phyloP scores from a whole-genome alignment of 2,888 invertebrate species.

The Epiperipatus broadwayi region DNA sequence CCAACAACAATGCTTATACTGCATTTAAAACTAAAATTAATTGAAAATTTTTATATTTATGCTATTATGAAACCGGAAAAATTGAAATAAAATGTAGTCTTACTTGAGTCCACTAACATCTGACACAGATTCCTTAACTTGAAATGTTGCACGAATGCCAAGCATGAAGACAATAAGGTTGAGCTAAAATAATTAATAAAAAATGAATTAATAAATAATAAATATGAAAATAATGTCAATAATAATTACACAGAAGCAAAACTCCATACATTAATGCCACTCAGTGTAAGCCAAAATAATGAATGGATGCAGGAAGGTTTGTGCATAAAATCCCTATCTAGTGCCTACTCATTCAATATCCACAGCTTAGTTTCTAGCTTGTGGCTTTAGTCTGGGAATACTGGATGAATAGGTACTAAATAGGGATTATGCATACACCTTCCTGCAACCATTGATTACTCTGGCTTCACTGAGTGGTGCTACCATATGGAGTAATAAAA shows the following conservation, averaged over 20 bases:
- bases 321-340: too few relatives aligned
- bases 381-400: too few relatives aligned
- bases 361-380: too few relatives aligned
- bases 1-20: slow-evolving; percentile 1
- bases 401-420: too few relatives aligned
- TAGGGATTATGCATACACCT: too few relatives aligned
- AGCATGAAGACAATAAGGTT: slow-evolving; percentile 61
- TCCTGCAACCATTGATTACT: too few relatives aligned
- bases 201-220: not conserved
- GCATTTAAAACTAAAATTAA: slow-evolving; percentile 7
- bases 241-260: slow-evolving; percentile 13
- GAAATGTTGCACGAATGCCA: slow-evolving; percentile 73
- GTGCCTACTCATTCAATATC: too few relatives aligned
- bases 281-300: too few relatives aligned
- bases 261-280: too few relatives aligned
- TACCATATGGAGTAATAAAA: too few relatives aligned
- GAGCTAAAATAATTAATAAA: slow-evolving; percentile 20
- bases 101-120: slow-evolving; percentile 62
- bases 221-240: slow-evolving; percentile 11
- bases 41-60: not conserved
- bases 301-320: too few relatives aligned
- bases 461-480: too few relatives aligned
- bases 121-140: slow-evolving; percentile 66
- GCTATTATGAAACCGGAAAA: not conserved
- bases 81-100: slow-evolving; percentile 15